These are phyloP conservation scores for Zosterops hypoxanthus DNA, from an alignment of 2,113 vertebrate species.

Conservation along the genomic window DNA sequence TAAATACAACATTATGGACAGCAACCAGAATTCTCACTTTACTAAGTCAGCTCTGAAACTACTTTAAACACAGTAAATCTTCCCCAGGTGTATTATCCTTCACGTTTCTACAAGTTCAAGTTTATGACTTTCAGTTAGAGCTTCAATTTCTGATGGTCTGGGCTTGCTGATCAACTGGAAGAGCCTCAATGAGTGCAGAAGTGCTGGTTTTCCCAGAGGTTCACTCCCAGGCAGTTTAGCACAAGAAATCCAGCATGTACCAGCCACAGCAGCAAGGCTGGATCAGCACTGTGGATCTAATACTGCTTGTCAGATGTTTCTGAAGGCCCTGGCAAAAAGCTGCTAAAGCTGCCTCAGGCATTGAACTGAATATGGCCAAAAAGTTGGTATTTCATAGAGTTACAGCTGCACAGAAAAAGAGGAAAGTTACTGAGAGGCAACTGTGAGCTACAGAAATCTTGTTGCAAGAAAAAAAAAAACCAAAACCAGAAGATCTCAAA, in stretches of 20 bases:
- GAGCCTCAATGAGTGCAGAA: neutral
- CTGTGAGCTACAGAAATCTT: neutral
- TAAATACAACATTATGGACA: neutral
- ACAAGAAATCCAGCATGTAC: neutral
- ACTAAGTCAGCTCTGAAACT: neutral
- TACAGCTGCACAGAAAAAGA: neutral
- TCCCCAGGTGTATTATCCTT: neutral
- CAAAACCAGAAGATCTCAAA: neutral
- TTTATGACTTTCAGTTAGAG: neutral
- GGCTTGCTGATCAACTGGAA: neutral
- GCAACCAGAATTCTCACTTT: neutral
- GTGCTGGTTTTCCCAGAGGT: neutral
- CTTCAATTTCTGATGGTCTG: neutral
- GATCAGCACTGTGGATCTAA: neutral
- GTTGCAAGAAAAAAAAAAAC: rapidly evolving
- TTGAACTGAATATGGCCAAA: neutral
- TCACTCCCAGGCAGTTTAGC: neutral
- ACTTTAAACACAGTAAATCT: neutral
- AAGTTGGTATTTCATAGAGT: neutral
- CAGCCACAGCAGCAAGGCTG: neutral
- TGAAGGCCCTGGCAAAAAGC: neutral
- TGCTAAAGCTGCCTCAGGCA: neutral
- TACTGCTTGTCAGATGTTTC: neutral
- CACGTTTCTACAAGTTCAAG: neutral
- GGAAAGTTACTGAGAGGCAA: neutral